phyloP scores from a whole-genome alignment of 2,797 vertebrate species.

The Scolopax rusticola region DNA sequence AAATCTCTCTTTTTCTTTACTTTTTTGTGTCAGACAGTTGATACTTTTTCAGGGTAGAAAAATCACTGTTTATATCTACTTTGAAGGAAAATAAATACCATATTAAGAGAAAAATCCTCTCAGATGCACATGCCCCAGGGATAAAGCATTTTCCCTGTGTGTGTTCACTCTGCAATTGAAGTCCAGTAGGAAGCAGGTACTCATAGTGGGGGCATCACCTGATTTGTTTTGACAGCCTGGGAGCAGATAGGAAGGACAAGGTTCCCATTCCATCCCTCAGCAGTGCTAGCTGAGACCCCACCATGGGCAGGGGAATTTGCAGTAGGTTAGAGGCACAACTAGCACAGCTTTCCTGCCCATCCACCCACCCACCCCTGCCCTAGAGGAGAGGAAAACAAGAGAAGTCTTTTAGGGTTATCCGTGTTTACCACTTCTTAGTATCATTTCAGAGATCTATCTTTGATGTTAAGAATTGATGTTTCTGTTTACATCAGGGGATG shows the following conservation, averaged over 20 bases:
- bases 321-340: neutral
- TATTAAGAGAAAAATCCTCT: neutral
- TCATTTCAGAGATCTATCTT: neutral
- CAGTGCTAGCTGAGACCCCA: neutral
- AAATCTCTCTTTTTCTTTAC: neutral
- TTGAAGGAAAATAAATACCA: neutral
- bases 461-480: neutral
- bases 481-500: neutral
- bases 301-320: neutral
- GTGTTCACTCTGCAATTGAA: neutral
- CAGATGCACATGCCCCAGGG: rapidly evolving
- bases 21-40: neutral
- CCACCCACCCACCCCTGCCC: no score
- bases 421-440: neutral
- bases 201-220: rapidly evolving
- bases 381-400: neutral
- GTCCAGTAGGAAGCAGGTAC: neutral
- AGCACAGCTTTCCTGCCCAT: neutral
- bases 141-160: neutral
- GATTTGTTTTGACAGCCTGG: neutral
- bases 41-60: neutral
- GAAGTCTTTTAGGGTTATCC: neutral
- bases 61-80: neutral
- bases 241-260: neutral
- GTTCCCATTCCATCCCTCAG: neutral